Conservation (phyloP, 2,113 vertebrate genomes). For the Chaenocephalus aceratus region DNA sequence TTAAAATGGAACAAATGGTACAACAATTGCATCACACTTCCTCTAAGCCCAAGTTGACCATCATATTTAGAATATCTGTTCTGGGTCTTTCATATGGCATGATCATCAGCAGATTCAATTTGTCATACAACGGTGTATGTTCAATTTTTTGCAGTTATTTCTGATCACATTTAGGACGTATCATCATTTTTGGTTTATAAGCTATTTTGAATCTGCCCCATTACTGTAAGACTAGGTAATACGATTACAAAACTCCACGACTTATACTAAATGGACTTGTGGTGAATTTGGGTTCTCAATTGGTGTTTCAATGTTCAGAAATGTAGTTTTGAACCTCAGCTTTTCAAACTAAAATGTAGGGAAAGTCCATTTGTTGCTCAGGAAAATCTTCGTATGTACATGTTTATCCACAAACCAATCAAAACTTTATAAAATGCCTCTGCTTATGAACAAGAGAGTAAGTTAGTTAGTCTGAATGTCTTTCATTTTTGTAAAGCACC, state of each 20-base stretch:
- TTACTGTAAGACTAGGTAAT: background rate
- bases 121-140: background rate
- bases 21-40: background rate
- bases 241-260: background rate
- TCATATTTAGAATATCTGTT: background rate
- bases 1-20: background rate
- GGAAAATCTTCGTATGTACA: background rate
- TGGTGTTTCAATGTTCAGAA: background rate
- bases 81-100: background rate
- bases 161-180: background rate
- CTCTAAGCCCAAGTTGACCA: background rate
- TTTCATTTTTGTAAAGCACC: no score
- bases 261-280: background rate
- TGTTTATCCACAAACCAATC: background rate
- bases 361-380: background rate
- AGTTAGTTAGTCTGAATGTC: no score
- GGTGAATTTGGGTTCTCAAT: background rate
- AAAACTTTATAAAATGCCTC: background rate
- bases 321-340: background rate
- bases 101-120: background rate
- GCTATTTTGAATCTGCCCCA: background rate
- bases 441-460: background rate
- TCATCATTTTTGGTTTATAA: background rate
- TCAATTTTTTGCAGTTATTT: background rate
- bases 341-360: background rate